phyloP scores from a whole-genome alignment of 2,888 invertebrate species.

The Platerodrilus igneus region DNA sequence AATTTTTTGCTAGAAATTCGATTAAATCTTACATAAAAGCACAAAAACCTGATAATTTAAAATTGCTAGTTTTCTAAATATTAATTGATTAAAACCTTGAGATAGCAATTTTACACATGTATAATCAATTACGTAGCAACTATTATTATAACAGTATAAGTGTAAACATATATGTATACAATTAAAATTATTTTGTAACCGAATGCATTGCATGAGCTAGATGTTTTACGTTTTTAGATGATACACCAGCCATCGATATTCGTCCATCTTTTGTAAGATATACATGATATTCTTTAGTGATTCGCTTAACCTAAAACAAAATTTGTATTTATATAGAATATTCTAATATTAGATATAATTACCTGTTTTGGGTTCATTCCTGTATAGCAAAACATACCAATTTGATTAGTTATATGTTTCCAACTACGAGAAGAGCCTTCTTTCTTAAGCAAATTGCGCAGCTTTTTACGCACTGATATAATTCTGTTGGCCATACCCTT shows the following conservation, averaged over 20 bases:
- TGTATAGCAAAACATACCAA: constrained; percentile 99
- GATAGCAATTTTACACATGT: too few species aligned
- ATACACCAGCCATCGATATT: constrained; percentile 95
- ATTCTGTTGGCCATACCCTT: constrained; percentile 98
- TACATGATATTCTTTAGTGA: constrained; percentile 87
- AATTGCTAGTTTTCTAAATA: too few species aligned
- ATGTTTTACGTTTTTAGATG: constrained; percentile 91
- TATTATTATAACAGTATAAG: too few species aligned
- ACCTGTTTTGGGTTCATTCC: constrained; percentile 91
- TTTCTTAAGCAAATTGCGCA: constrained; percentile 73
- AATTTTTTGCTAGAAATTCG: too few species aligned
- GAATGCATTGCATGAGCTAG: constrained; percentile 90
- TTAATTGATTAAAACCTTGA: too few species aligned
- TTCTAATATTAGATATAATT: constrained; percentile 23
- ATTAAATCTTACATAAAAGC: too few species aligned
- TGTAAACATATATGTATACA: too few species aligned
- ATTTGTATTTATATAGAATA: background rate
- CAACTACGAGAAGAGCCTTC: constrained; percentile 80
- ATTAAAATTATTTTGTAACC: constrained; percentile 80
- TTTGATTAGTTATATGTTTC: constrained; percentile 97
- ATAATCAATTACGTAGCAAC: too few species aligned
- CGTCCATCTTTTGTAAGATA: constrained; percentile 97
- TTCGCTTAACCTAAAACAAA: constrained; percentile 66
- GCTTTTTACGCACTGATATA: constrained; percentile 75
- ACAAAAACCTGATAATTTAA: too few species aligned